Evolutionary conservation across 1,140 invertebrate species (phyloP).

Genomic region (Gonatopus flavifemur): DNA sequence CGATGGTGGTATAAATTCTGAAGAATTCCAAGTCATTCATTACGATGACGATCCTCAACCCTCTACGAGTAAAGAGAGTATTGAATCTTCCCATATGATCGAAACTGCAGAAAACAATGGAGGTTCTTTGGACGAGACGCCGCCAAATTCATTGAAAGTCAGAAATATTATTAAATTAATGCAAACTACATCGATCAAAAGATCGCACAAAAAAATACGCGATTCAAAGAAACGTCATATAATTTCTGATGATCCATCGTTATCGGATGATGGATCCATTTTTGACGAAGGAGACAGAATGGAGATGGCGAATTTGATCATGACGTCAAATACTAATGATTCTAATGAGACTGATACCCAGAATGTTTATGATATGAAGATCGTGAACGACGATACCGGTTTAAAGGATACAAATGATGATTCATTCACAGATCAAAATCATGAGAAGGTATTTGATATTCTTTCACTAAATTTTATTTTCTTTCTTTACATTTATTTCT

Average conservation of each 20-base stretch:
- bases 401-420: no score
- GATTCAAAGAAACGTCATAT: constrained; percentile 26
- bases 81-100: background rate
- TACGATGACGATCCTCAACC: constrained; percentile 20
- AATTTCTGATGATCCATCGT: constrained; percentile 19
- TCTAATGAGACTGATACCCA: background rate
- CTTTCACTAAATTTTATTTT: no score
- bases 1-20: background rate
- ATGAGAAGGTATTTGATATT: no score
- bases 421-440: no score
- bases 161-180: constrained; percentile 31
- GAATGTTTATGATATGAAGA: background rate
- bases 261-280: constrained; percentile 49
- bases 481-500: no score
- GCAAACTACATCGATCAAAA: constrained; percentile 46
- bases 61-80: constrained; percentile 24
- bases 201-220: constrained; percentile 42
- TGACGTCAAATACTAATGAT: background rate
- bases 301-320: background rate
- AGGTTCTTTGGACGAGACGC: constrained; percentile 23
- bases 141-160: constrained; percentile 38
- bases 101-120: background rate
- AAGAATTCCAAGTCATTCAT: background rate
- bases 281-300: constrained; percentile 39
- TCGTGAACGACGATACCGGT: no score